Conservation (phyloP, 2,797 vertebrate genomes). For the Sebastes diaconus region DNA sequence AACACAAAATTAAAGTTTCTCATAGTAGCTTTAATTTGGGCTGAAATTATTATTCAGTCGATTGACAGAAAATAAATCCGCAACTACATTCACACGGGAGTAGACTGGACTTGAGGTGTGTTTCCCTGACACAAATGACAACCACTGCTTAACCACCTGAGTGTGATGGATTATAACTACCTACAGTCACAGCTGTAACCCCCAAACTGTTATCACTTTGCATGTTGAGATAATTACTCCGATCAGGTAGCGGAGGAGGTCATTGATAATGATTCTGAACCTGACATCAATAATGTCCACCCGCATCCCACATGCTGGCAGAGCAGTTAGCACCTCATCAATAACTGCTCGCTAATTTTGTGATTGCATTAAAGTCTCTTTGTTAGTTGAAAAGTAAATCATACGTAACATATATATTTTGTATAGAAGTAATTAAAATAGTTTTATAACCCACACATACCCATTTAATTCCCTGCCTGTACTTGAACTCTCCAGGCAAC, state of each 20-base stretch:
- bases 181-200: not conserved
- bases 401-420: too few relatives aligned
- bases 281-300: not conserved
- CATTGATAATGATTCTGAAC: not conserved
- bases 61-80: not conserved
- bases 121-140: too few relatives aligned
- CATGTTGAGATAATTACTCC: not conserved
- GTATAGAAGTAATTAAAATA: not conserved
- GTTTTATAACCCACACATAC: not conserved
- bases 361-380: too few relatives aligned
- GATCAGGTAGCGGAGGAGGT: not conserved
- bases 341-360: not conserved
- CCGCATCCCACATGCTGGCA: not conserved
- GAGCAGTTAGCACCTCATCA: not conserved
- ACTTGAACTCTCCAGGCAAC: constrained; percentile 57
- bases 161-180: not conserved
- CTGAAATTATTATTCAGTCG: not conserved
- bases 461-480: not conserved
- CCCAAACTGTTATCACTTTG: not conserved
- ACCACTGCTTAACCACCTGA: not conserved
- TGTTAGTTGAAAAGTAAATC: too few relatives aligned
- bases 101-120: not conserved
- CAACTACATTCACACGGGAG: not conserved
- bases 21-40: not conserved
- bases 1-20: not conserved